Percentiles rank a stretch among this genome's conserved stretches.
phyloP scores from a whole-genome alignment of 2,797 vertebrate species.

The Sciurus carolinensis region DNA sequence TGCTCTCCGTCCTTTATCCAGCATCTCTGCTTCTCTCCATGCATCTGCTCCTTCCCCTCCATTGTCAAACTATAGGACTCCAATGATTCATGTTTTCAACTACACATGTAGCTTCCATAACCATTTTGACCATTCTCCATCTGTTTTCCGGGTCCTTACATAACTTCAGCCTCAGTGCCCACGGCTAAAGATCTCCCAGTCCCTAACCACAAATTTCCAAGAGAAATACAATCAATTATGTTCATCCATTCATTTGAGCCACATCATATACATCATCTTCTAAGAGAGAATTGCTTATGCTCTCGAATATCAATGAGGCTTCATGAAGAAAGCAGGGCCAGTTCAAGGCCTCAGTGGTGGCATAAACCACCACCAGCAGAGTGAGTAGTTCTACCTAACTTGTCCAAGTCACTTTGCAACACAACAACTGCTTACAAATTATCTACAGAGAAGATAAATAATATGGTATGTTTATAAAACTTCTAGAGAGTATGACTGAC shows the following conservation, averaged over 20 bases:
- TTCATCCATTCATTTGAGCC: background rate
- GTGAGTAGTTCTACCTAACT: background rate
- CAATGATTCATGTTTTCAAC: background rate
- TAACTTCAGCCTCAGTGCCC: background rate
- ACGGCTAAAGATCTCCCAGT: background rate
- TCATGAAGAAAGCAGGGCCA: background rate
- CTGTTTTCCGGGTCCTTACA: background rate
- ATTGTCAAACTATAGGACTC: background rate
- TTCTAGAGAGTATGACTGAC: background rate
- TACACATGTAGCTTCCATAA: background rate
- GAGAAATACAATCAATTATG: background rate
- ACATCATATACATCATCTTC: background rate
- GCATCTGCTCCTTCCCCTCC: background rate
- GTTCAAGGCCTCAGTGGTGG: background rate
- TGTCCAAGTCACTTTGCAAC: background rate
- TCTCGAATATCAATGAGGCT: background rate
- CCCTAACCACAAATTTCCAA: constrained; percentile 35
- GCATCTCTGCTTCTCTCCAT: background rate
- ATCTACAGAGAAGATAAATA: constrained; percentile 8
- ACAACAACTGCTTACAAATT: background rate
- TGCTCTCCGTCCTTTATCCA: background rate
- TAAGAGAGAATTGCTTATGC: constrained; percentile 22
- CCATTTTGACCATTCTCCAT: background rate
- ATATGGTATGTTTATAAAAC: constrained; percentile 19
- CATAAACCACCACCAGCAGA: background rate